Percentiles rank a stretch among this genome's conserved stretches.
phyloP scores from a whole-genome alignment of 2,113 vertebrate species.

The Apodemus speciosus region DNA sequence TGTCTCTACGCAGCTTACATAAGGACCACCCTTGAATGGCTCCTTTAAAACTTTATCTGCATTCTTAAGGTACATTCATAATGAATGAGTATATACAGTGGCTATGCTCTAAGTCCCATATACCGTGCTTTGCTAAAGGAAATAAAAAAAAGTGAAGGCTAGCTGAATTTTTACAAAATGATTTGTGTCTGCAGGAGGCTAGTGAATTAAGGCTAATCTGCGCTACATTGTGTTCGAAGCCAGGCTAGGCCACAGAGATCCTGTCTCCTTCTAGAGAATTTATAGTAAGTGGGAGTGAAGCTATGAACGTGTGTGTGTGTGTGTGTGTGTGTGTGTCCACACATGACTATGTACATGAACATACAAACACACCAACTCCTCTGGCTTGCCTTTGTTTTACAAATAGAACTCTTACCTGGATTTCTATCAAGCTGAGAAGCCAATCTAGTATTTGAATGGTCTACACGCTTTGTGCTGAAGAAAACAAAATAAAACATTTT shows the following conservation, averaged over 20 bases:
- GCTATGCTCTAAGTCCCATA: background rate
- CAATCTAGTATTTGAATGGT: constrained; percentile 94
- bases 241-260: background rate
- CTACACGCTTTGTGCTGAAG: constrained; percentile 92
- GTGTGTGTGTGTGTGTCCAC: background rate
- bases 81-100: background rate
- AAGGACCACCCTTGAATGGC: background rate
- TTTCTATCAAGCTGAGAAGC: constrained; percentile 94
- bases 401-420: constrained; percentile 86
- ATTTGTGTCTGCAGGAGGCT: background rate
- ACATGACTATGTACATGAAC: background rate
- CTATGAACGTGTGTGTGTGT: too few species aligned
- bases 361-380: background rate
- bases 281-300: background rate
- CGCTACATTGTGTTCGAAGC: background rate
- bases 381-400: background rate
- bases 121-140: background rate
- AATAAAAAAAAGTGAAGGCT: constrained; percentile 10
- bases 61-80: constrained; percentile 35
- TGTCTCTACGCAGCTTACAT: constrained; percentile 18
- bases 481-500: constrained; percentile 72
- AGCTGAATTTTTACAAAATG: background rate
- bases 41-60: background rate
- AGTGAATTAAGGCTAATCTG: background rate
- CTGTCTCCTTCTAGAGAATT: background rate